A percentile compares a stretch with the other conserved stretches of the same genome.
Evolutionary conservation across 37 sponge, comb jelly and placozoan species (phyloP).

Genomic region (Tethya wilhelma): DNA sequence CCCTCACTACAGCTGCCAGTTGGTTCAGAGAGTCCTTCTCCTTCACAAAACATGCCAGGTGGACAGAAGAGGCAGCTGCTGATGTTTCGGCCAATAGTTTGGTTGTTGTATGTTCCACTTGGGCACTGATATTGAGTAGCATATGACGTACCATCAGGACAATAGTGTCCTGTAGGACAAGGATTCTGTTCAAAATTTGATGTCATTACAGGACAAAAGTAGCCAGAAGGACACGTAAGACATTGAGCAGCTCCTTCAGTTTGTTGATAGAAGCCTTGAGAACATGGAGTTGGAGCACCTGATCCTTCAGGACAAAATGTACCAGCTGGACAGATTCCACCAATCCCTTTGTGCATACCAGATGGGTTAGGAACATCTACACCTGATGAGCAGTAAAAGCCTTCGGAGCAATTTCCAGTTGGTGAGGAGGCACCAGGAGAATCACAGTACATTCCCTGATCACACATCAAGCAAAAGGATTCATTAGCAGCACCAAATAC

Average conservation of each 20-base stretch:
- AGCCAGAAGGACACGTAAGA: background rate
- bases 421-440: background rate
- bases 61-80: background rate
- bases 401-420: background rate
- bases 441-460: background rate
- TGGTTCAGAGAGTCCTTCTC: background rate
- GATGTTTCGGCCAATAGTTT: background rate
- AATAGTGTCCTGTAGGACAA: slow-evolving; percentile 3
- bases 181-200: background rate
- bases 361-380: background rate
- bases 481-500: background rate
- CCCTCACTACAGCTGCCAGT: background rate
- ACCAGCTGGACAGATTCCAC: background rate
- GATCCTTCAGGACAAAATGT: background rate
- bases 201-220: background rate
- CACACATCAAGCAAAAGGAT: background rate
- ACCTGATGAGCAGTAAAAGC: slow-evolving; percentile 6
- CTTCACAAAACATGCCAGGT: slow-evolving; percentile 6
- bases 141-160: slow-evolving; percentile 4
- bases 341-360: background rate
- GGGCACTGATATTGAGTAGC: background rate
- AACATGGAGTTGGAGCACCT: background rate
- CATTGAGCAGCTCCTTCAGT: background rate
- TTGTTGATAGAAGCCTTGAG: background rate
- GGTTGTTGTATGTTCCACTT: background rate